Evolutionary conservation across 1,140 invertebrate genomes (phyloP), one percentile per base, ranked within the genome.

Genomic region (Hycleus phaleratus): DNA sequence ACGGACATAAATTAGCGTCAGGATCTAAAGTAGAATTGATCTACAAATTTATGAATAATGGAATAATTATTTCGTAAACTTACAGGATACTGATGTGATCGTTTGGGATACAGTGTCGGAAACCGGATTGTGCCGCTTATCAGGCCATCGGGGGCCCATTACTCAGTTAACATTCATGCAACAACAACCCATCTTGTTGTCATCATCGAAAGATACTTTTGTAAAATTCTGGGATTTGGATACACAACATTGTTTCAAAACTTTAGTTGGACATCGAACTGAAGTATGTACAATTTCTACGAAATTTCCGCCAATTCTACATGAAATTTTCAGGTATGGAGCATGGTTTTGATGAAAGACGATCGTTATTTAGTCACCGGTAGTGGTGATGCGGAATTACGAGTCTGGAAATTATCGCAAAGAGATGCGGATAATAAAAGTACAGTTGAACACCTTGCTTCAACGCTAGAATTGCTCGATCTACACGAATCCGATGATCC

Each of bases 181-280:
- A 26, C 75, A 82, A 32, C 78, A 82, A 42, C 86, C 93, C 66
- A 83, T 93, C 63, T 70, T 97, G 10, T 79, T 99, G 7, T 91
- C 93, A 61, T 84, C 87, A 49, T 97, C 94, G 2, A 96, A 93
- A 74, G 97, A 99, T 74, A 89, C 89, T 10, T 91, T 91, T 73
- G 82, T 99, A 0, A 98, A 98, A 72, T 95, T 99, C 72, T 99
- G 96, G 96, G 93, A 98, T 78, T 75, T 98, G 51, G 85, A 91
- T 60, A 96, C 90, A 24, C 88, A 95, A 67, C 91, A 95, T 70
- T 98, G 96, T 74, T 98, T 98, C 67, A 90, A 92, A 73, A 99
- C 97, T 6, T 76, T 99, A 12, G 82, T 85, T 45, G 87, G 86
- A 51, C 86, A 91, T 75, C 79, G 82, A 70, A 83, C 85, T 58